These are phyloP conservation scores for Pinctada fucata DNA, from an alignment of 2,888 invertebrate genomes.

Conservation along the genomic window DNA sequence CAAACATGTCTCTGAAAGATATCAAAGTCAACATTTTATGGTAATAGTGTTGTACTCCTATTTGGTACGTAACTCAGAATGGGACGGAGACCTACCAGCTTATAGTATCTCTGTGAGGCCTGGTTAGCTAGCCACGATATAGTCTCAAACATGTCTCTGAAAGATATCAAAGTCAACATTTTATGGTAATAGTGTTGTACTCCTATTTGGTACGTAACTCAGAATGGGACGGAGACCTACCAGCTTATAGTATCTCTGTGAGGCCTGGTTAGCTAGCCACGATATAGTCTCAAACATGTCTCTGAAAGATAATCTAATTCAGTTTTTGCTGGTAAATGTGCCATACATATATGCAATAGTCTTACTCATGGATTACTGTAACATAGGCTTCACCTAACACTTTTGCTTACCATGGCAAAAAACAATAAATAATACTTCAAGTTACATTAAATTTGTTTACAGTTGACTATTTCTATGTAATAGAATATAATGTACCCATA, in stretches of 20 bases:
- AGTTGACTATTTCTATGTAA: too few species aligned
- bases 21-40: slow-evolving; percentile 4
- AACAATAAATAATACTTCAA: too few species aligned
- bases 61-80: slow-evolving; percentile 79
- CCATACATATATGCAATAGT: too few species aligned
- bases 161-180: slow-evolving; percentile 18
- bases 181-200: neutral
- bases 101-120: slow-evolving; percentile 87
- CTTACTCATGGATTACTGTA: too few species aligned
- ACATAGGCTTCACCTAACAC: too few species aligned
- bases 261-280: slow-evolving; percentile 88
- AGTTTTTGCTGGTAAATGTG: too few species aligned
- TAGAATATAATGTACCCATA: too few species aligned
- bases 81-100: slow-evolving; percentile 84
- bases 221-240: slow-evolving; percentile 84
- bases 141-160: slow-evolving; percentile 78
- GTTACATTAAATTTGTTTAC: too few species aligned
- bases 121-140: slow-evolving; percentile 89
- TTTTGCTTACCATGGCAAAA: too few species aligned
- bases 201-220: slow-evolving; percentile 71
- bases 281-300: slow-evolving; percentile 81
- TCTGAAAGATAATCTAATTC: slow-evolving; percentile 30
- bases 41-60: neutral
- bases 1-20: slow-evolving; percentile 57
- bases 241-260: slow-evolving; percentile 86